Conservation (phyloP, 2,888 invertebrate species). For the Trachelus iudaicus region DNA sequence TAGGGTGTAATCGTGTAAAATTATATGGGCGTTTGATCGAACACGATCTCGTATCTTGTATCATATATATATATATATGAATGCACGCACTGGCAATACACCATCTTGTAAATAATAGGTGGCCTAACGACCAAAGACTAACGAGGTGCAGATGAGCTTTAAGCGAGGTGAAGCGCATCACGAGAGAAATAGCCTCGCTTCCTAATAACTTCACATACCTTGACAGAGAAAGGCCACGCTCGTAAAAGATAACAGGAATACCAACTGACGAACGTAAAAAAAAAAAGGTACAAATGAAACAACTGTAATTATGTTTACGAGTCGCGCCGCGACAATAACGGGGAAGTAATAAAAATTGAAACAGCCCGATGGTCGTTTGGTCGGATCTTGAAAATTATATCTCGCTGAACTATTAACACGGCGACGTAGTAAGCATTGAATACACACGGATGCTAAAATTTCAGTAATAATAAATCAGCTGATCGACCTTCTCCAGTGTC, state of each 20-base stretch:
- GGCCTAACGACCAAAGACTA: conserved; percentile 23
- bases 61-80: not conserved
- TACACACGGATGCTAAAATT: not conserved
- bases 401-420: not conserved
- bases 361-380: conserved; percentile 4
- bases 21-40: not conserved
- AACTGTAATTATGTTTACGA: conserved; percentile 54
- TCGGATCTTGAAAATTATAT: not conserved
- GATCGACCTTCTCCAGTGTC: not conserved
- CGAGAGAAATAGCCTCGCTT: conserved; percentile 34
- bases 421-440: not conserved
- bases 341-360: conserved; percentile 33
- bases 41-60: not conserved
- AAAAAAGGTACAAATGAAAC: conserved; percentile 11
- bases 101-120: conserved; percentile 22
- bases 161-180: conserved; percentile 6
- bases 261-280: conserved; percentile 17
- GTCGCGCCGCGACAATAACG: conserved; percentile 49
- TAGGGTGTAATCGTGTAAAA: not conserved
- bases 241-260: conserved; percentile 50
- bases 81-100: not conserved
- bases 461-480: not conserved
- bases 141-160: conserved; percentile 33
- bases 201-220: conserved; percentile 48
- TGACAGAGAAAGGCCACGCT: conserved; percentile 43